phyloP scores from a whole-genome alignment of 2,888 invertebrate genomes.

The Microctonus aethiopoides region DNA sequence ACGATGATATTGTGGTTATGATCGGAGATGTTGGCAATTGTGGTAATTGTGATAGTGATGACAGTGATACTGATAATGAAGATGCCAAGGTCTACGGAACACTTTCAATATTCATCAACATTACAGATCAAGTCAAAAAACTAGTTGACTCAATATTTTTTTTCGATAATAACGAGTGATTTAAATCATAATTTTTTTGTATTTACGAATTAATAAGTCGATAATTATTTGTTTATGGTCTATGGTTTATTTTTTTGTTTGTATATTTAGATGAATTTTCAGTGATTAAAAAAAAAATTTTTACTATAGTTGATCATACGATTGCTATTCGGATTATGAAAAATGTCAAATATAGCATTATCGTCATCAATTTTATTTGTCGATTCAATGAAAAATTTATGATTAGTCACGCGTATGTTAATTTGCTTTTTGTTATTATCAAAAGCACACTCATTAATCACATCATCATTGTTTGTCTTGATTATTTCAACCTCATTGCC shows the following conservation, averaged over 20 bases:
- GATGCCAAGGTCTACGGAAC: slow-evolving; percentile 32
- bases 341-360: slow-evolving; percentile 29
- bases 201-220: neutral
- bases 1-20: slow-evolving; percentile 58
- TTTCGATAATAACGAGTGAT: neutral
- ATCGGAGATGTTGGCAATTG: slow-evolving; percentile 45
- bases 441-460: slow-evolving; percentile 24
- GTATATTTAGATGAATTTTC: slow-evolving; percentile 25
- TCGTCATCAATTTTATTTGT: slow-evolving; percentile 1
- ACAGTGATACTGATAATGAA: slow-evolving; percentile 3
- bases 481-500: slow-evolving; percentile 54
- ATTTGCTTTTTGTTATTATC: slow-evolving; percentile 48
- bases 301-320: slow-evolving; percentile 37
- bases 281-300: slow-evolving; percentile 28
- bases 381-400: neutral
- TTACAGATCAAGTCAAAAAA: slow-evolving; percentile 15
- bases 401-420: slow-evolving; percentile 46
- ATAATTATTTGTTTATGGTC: neutral
- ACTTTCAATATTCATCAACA: slow-evolving; percentile 13
- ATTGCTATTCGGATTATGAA: slow-evolving; percentile 31
- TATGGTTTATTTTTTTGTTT: too few species aligned
- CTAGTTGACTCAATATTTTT: slow-evolving; percentile 15
- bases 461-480: neutral
- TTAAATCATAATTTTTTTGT: neutral
- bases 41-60: slow-evolving; percentile 41